Conservation (phyloP, 2,888 invertebrate genomes). For the Neuroscelio doddi region DNA sequence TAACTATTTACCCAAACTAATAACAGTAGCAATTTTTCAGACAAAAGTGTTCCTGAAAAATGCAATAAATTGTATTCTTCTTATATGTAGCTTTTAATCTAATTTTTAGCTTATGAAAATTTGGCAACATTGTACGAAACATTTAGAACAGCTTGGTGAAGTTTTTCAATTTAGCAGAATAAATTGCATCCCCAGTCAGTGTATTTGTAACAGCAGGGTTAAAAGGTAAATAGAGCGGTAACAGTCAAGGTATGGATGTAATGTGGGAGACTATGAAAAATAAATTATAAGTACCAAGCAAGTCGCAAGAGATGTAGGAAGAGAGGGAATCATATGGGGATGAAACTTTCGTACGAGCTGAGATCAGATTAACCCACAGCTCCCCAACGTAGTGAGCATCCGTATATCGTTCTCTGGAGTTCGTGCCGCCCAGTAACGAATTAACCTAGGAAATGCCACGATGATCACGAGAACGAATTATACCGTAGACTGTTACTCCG, state of each 20-base stretch:
- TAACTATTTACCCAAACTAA: too few relatives aligned
- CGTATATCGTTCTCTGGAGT: constrained; percentile 34
- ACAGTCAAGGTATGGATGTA: constrained; percentile 46
- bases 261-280: constrained; percentile 54
- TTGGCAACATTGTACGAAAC: background rate
- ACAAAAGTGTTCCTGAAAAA: too few relatives aligned
- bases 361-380: constrained; percentile 59
- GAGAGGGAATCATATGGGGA: constrained; percentile 29
- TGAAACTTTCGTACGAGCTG: constrained; percentile 52
- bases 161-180: constrained; percentile 32
- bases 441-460: constrained; percentile 46
- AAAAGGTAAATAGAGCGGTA: constrained; percentile 29
- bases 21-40: too few relatives aligned
- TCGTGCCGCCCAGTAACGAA: constrained; percentile 45
- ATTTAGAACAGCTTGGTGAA: constrained; percentile 21
- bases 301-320: constrained; percentile 35
- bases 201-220: constrained; percentile 35
- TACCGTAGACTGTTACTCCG: constrained; percentile 22
- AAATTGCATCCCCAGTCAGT: constrained; percentile 6
- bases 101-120: too few relatives aligned
- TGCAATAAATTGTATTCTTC: too few relatives aligned
- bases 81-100: too few relatives aligned
- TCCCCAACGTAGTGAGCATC: constrained; percentile 11
- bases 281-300: constrained; percentile 54
- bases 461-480: constrained; percentile 48